Evolutionary conservation across 1,140 invertebrate genomes (phyloP).

Genomic region (Euwallacea similis): DNA sequence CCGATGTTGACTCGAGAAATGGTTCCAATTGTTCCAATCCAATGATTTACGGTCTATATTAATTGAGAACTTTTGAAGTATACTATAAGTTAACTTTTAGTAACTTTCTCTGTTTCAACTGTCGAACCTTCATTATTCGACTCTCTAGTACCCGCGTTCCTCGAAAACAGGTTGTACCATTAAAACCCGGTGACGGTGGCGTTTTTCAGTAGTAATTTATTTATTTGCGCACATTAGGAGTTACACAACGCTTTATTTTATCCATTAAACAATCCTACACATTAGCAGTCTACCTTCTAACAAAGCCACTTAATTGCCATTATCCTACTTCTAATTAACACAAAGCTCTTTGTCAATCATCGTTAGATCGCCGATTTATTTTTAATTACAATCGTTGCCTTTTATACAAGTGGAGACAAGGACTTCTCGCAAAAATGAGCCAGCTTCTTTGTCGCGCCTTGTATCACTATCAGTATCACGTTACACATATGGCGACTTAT

Average conservation of each 20-base stretch:
- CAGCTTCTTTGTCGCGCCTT: too few species aligned
- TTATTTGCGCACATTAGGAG: constrained; percentile 20
- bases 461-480: too few species aligned
- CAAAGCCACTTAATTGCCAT: constrained; percentile 31
- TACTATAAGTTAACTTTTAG: too few species aligned
- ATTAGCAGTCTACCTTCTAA: constrained; percentile 17
- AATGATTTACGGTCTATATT: too few species aligned
- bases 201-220: constrained; percentile 9
- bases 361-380: constrained; percentile 24
- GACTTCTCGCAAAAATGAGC: too few species aligned
- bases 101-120: too few species aligned
- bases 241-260: constrained; percentile 27
- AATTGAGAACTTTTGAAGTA: too few species aligned
- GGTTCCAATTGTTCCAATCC: too few species aligned
- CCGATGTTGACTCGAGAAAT: too few species aligned
- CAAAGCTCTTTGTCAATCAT: constrained; percentile 31
- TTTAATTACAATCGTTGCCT: constrained; percentile 2
- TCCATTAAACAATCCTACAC: constrained; percentile 27
- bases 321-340: constrained; percentile 32
- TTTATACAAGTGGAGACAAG: neutral
- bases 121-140: too few species aligned
- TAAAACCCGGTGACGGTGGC: constrained; percentile 1
- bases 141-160: too few species aligned
- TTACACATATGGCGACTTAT: too few species aligned
- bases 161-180: neutral